Conservation (phyloP, 2,113 vertebrate species). For the Aptenodytes forsteri region DNA sequence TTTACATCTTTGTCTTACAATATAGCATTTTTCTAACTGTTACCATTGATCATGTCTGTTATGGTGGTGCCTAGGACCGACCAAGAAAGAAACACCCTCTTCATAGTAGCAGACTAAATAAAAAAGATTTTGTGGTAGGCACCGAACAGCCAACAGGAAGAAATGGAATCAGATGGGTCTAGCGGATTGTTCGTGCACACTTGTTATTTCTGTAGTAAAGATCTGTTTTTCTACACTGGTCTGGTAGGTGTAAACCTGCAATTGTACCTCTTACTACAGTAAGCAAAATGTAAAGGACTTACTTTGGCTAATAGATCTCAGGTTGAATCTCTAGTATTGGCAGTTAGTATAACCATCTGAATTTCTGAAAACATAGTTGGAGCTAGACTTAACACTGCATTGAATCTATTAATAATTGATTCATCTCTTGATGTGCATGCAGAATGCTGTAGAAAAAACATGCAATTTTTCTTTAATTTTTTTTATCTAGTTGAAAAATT, state of each 20-base stretch:
- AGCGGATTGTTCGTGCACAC: background rate
- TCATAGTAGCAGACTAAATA: background rate
- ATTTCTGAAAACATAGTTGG: background rate
- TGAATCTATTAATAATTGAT: background rate
- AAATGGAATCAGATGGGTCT: background rate
- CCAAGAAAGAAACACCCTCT: background rate
- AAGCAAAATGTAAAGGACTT: background rate
- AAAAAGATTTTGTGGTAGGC: background rate
- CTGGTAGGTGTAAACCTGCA: fast-evolving
- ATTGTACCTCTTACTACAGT: background rate
- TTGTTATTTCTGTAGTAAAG: background rate
- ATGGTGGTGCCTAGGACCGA: background rate
- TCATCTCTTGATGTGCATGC: background rate
- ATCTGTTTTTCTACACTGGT: background rate
- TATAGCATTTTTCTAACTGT: background rate
- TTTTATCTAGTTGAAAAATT: background rate
- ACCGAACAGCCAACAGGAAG: background rate
- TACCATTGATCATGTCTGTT: background rate
- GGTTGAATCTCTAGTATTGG: background rate
- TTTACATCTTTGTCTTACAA: background rate
- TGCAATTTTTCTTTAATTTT: background rate
- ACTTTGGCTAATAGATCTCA: background rate
- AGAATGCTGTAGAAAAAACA: background rate
- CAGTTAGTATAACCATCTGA: background rate
- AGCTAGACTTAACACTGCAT: background rate